These are phyloP conservation scores for Polyommatus iphigenia DNA, from an alignment of 2,888 invertebrate genomes.

Conservation along the genomic window DNA sequence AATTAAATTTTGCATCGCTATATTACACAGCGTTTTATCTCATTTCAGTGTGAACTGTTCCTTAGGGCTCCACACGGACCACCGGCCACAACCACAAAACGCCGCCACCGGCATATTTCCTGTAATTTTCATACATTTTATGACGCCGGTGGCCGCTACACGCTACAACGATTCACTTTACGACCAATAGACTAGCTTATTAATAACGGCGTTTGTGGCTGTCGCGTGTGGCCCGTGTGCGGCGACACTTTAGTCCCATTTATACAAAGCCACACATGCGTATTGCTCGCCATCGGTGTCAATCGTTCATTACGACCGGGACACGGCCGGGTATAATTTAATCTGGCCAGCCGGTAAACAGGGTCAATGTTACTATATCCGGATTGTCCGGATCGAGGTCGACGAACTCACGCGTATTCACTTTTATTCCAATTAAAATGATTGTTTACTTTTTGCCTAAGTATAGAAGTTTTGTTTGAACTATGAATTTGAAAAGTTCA, in stretches of 20 bases:
- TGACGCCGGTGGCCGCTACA: no score
- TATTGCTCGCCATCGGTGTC: conserved; percentile 1
- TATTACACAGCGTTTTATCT: neutral
- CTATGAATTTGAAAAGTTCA: neutral
- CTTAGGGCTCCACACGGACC: neutral
- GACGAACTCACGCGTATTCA: neutral
- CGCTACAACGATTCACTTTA: no score
- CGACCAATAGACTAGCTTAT: no score
- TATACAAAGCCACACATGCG: neutral
- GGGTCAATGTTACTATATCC: conserved; percentile 34
- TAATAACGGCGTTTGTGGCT: no score
- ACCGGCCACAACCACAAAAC: no score
- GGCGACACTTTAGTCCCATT: no score
- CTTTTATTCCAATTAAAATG: conserved; percentile 21
- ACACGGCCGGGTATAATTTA: conserved; percentile 31
- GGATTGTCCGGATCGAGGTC: conserved; percentile 23
- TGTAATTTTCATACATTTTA: no score
- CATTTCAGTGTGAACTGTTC: neutral
- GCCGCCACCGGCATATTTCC: no score
- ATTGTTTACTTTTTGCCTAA: neutral
- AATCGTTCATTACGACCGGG: conserved; percentile 15
- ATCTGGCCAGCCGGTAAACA: conserved; percentile 29
- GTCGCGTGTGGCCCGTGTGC: no score
- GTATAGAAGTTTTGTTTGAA: neutral
- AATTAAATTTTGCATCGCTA: no score